Percentiles rank a stretch among this genome's conserved stretches.
Conservation (phyloP, 2,797 vertebrate species). For the Eupleurogrammus muticus region DNA sequence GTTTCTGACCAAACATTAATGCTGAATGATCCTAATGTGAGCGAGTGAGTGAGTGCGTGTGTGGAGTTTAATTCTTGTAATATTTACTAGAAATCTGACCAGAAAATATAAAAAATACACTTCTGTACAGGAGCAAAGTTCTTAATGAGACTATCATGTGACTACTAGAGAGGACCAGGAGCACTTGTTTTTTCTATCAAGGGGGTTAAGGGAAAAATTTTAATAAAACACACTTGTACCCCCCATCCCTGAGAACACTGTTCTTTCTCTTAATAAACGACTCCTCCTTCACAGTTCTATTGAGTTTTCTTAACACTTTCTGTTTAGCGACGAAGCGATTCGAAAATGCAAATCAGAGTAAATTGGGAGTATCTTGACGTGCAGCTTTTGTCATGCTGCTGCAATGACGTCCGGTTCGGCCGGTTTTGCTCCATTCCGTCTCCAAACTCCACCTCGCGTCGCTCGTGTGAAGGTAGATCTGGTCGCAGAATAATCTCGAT, state of each 20-base stretch:
- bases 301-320: background rate
- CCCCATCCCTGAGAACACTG: conserved; percentile 50
- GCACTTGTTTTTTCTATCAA: conserved; percentile 30
- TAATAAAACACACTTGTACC: conserved; percentile 26
- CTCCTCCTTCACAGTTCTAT: background rate
- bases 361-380: background rate
- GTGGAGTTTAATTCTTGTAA: conserved; percentile 30
- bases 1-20: conserved; percentile 53
- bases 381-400: conserved; percentile 3
- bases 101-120: conserved; percentile 14
- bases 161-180: conserved; percentile 29
- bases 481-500: too few relatives aligned
- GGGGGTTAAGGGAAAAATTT: background rate
- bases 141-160: conserved; percentile 13
- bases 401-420: conserved; percentile 39
- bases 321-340: background rate
- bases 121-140: background rate
- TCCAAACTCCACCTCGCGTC: conserved; percentile 12
- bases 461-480: too few relatives aligned
- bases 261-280: conserved; percentile 56
- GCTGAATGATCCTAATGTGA: conserved; percentile 4
- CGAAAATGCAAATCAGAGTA: background rate
- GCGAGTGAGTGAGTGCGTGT: background rate
- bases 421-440: conserved; percentile 72
- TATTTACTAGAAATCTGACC: conserved; percentile 34